Percentiles rank a stretch among this genome's conserved stretches.
Conservation (phyloP, 2,888 invertebrate species). For the Drosophila cyrtoloma region DNA sequence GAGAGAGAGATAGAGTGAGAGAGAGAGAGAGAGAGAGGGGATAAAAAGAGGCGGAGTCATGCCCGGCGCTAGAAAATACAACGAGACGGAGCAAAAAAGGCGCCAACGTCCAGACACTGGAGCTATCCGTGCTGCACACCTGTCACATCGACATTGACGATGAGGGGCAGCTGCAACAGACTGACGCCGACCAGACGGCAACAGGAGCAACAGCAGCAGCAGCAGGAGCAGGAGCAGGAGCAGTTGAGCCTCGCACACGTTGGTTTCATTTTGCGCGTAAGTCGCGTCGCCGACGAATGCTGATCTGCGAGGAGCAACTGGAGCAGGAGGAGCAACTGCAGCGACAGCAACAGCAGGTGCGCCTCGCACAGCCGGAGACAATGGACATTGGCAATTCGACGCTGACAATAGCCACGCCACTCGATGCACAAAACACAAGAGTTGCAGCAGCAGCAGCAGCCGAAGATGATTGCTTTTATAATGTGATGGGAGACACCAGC, state of each 20-base stretch:
- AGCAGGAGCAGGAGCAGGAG: not conserved
- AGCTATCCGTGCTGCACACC: conserved; percentile 86
- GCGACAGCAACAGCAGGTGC: conserved; percentile 38
- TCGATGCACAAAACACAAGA: conserved; percentile 1
- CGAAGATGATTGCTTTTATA: conserved; percentile 78
- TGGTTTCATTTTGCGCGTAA: conserved; percentile 69
- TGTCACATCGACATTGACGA: conserved; percentile 64
- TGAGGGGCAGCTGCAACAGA: not conserved
- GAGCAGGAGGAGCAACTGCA: conserved; percentile 8
- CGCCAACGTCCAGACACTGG: conserved; percentile 84
- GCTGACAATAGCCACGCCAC: conserved; percentile 69
- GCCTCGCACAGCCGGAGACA: conserved; percentile 74
- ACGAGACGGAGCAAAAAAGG: conserved; percentile 24
- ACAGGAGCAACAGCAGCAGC: conserved; percentile 14
- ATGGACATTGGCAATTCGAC: conserved; percentile 74
- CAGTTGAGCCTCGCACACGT: conserved; percentile 42
- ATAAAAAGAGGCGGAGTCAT: conserved; percentile 57
- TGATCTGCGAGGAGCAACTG: conserved; percentile 42
- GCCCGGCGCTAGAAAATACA: conserved; percentile 64
- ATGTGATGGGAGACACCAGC: conserved; percentile 32
- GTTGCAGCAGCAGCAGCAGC: not conserved
- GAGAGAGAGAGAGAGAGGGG: not conserved
- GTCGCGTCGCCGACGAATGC: conserved; percentile 46
- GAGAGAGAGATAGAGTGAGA: not conserved
- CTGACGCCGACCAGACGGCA: not conserved